Evolutionary conservation across 1,140 invertebrate species (phyloP), one percentile per base, ranked within the genome.

Genomic region (Drosophila arawakana): DNA sequence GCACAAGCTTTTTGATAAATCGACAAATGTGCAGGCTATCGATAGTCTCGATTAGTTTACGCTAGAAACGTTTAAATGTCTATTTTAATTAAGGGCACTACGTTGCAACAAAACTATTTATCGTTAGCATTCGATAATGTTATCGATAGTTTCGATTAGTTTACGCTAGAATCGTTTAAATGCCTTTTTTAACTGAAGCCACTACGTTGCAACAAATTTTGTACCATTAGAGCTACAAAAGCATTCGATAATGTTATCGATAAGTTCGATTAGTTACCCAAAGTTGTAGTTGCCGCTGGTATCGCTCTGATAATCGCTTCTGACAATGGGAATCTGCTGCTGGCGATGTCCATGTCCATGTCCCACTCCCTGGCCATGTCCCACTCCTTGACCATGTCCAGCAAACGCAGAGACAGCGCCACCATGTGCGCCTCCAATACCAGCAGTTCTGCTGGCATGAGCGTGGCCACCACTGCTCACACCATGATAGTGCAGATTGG

Each of bases 251-350:
- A 30, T 25, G 15, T 34, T 55, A 60, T 43, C 44, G 15, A n/a
- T 49, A 35, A 13, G 6, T 35, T 13, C 1, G 9, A 47, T 44
- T 5, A 18, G 6, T 93, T 76, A 94, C 94, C 94, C 94, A 74
- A 94, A 94, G 92, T 94, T 94, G 77, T 94, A 94, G 84, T 93
- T 93, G 73, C 94, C 94, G 66, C 93, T 93, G 65, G 93, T 92
- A 66, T 94, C 93, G 47, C 93, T 92, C 50, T 81, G 91, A 55
- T 94, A 93, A 63, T 94, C 93, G 73, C 94, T 94, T 78, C 94
- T 93, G 54, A 94, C 93, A 25, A 94, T 92, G n/a, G 93, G 83
- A 6, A 93, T 90, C 30, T 92, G 93, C 9, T 35, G 54, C 1
- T 43, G 49, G 10, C 49, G 13, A 30, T 50, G 52, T 41, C 54